A percentile compares a stretch with the other conserved stretches of the same genome.
Evolutionary conservation across 2,113 vertebrate species (phyloP).

Genomic region (Neogale vison): DNA sequence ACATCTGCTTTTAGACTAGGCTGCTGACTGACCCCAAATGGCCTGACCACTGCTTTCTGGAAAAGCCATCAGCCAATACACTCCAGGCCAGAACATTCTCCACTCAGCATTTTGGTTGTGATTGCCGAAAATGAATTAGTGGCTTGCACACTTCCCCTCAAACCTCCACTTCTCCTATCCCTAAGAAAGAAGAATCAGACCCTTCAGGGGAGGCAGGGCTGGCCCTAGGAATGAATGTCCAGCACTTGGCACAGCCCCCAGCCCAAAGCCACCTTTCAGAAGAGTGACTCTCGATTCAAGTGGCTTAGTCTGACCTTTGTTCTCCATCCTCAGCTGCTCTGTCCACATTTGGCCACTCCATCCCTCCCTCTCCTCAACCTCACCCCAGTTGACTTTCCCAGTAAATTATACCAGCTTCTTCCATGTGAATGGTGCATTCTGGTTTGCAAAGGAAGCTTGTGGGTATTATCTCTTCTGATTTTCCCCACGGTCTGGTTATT

Average conservation of each 20-base stretch:
- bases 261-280: not conserved
- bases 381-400: not conserved
- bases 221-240: not conserved
- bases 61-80: not conserved
- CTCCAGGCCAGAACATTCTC: not conserved
- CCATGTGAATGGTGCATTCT: not conserved
- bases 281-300: not conserved
- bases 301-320: fast-evolving
- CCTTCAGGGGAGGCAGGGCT: not conserved
- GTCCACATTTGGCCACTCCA: not conserved
- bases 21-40: not conserved
- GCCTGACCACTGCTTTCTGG: not conserved
- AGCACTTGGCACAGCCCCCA: fast-evolving
- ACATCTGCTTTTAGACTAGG: not conserved
- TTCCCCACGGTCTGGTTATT: not conserved
- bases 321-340: not conserved
- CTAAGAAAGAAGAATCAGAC: not conserved
- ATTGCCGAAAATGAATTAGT: not conserved
- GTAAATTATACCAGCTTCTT: not conserved
- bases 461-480: not conserved
- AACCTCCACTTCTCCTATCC: not conserved
- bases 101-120: not conserved
- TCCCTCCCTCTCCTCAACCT: not conserved
- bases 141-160: not conserved
- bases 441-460: not conserved